Evolutionary conservation across 2,888 invertebrate genomes (phyloP).

Genomic region (Melikaiella ostensackeni): DNA sequence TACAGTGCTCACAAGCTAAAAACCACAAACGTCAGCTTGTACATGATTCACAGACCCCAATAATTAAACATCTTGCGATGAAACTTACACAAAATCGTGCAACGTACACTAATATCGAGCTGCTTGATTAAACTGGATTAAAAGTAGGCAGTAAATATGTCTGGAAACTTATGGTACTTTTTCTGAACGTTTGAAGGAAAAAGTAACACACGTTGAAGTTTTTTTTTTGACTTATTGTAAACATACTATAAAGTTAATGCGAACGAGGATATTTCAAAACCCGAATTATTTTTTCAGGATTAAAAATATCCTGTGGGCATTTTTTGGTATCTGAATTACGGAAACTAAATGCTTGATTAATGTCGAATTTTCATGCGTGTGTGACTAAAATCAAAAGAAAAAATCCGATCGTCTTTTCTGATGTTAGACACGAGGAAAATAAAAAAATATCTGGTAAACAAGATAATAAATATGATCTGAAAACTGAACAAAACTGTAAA

Average conservation of each 20-base stretch:
- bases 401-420: neutral
- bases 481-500: conserved; percentile 38
- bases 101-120: neutral
- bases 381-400: conserved; percentile 18
- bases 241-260: neutral
- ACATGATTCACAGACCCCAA: neutral
- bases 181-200: neutral
- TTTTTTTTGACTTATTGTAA: neutral
- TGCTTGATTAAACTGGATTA: conserved; percentile 8
- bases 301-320: conserved; percentile 21
- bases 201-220: conserved; percentile 25
- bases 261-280: conserved; percentile 10
- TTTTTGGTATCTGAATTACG: neutral
- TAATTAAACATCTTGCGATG: neutral
- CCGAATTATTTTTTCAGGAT: neutral
- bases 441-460: conserved; percentile 46
- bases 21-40: conserved; percentile 6
- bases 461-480: conserved; percentile 38
- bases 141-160: conserved; percentile 9
- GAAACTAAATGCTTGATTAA: conserved; percentile 3
- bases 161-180: neutral
- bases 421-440: conserved; percentile 33
- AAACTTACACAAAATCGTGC: neutral
- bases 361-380: neutral
- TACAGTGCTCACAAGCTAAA: conserved; percentile 14